These are phyloP conservation scores for Lophura nycthemera DNA, from an alignment of 2,113 vertebrate species.

Conservation along the genomic window DNA sequence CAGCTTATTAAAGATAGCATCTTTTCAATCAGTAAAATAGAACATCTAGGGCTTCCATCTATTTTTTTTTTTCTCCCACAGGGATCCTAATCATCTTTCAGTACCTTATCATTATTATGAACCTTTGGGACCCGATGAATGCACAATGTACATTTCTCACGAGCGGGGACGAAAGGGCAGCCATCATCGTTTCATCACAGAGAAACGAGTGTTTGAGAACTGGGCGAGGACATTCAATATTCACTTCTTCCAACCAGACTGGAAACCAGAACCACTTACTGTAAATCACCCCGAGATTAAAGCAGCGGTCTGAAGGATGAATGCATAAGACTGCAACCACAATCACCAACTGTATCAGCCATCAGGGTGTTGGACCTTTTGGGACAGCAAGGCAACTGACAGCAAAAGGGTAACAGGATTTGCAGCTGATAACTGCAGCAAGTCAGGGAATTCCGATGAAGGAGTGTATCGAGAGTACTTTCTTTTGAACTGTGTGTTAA, in stretches of 20 bases:
- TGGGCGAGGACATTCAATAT: conserved; percentile 96
- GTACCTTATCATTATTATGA: conserved; percentile 99
- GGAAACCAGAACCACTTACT: conserved; percentile 84
- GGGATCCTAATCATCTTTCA: conserved; percentile 87
- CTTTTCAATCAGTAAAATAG: conserved; percentile 9
- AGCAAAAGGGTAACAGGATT: background rate
- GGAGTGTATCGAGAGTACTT: conserved; percentile 35
- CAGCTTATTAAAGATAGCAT: conserved; percentile 54
- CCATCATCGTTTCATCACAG: conserved; percentile 97
- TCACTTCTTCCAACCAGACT: conserved; percentile 96
- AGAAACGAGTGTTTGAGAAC: conserved; percentile 94
- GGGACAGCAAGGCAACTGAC: background rate
- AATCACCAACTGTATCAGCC: background rate
- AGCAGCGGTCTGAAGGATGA: conserved; percentile 60
- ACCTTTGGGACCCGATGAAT: conserved; percentile 91
- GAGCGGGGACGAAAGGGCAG: conserved; percentile 95
- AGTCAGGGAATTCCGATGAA: background rate
- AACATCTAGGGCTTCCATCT: conserved; percentile 26
- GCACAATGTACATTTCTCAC: conserved; percentile 96
- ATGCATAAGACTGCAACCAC: background rate
- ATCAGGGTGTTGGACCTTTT: background rate
- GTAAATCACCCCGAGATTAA: conserved; percentile 21
- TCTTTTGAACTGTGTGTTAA: conserved; percentile 29
- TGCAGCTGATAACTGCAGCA: background rate
- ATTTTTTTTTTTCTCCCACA: conserved; percentile 68